phyloP scores from a whole-genome alignment of 2,888 invertebrate species.

The Pemphredon lugubris region DNA sequence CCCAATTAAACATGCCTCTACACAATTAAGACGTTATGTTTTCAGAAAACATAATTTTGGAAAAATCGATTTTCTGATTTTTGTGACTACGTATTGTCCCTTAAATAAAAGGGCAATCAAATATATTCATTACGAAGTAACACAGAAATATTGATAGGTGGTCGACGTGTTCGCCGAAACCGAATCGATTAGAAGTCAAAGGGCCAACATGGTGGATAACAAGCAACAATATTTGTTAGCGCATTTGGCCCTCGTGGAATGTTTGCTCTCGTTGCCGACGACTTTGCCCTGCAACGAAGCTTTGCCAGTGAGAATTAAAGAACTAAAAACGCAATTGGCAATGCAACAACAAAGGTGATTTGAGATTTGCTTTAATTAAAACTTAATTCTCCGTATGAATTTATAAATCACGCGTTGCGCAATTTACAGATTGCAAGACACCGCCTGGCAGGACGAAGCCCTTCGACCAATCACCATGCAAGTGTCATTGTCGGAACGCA shows the following conservation, averaged over 20 bases:
- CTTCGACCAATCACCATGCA: slow-evolving; percentile 68
- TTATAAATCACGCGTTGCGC: slow-evolving; percentile 2
- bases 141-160: slow-evolving; percentile 56
- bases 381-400: neutral
- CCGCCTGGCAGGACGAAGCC: slow-evolving; percentile 80
- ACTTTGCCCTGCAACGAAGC: slow-evolving; percentile 76
- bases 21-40: too few species aligned
- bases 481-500: slow-evolving; percentile 58
- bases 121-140: neutral
- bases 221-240: slow-evolving; percentile 81
- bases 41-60: too few species aligned
- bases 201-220: slow-evolving; percentile 75
- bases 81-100: too few species aligned
- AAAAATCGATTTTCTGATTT: too few species aligned
- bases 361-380: neutral
- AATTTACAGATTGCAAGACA: slow-evolving; percentile 70
- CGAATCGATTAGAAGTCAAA: slow-evolving; percentile 60
- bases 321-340: slow-evolving; percentile 68
- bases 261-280: slow-evolving; percentile 77
- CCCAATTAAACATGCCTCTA: too few species aligned
- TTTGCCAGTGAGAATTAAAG: slow-evolving; percentile 67
- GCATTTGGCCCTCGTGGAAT: slow-evolving; percentile 81
- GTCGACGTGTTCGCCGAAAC: slow-evolving; percentile 68
- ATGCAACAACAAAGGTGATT: slow-evolving; percentile 75
- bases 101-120: too few species aligned